Conservation (phyloP, 2,797 vertebrate genomes). For the Periophthalmus magnuspinnatus region DNA sequence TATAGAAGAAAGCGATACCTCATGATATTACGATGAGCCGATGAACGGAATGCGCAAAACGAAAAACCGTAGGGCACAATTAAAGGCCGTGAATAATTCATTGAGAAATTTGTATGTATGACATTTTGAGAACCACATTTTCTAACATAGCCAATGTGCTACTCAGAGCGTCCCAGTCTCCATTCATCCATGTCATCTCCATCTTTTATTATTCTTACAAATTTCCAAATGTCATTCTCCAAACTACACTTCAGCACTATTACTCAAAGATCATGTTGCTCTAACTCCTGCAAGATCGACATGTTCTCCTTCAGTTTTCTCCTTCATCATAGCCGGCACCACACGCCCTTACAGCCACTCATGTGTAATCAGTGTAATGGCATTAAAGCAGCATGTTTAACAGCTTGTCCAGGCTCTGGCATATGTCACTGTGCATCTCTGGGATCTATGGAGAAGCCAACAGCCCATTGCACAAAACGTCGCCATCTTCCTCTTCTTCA, state of each 20-base stretch:
- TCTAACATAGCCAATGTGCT: neutral
- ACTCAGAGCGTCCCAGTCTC: neutral
- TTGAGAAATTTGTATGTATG: neutral
- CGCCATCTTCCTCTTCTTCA: conserved; percentile 33
- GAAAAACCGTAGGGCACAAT: too few relatives aligned
- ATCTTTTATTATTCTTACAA: neutral
- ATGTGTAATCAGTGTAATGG: conserved; percentile 46
- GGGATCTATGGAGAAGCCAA: conserved; percentile 24
- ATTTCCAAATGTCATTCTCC: conserved; percentile 11
- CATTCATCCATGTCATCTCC: neutral
- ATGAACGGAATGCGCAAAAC: too few relatives aligned
- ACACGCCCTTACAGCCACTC: conserved; percentile 22
- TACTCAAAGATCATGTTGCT: conserved; percentile 8
- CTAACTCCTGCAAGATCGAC: conserved; percentile 16
- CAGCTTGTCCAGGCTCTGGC: conserved; percentile 33
- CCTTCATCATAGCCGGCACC: conserved; percentile 19
- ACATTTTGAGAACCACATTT: neutral
- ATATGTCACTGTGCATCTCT: conserved; percentile 34
- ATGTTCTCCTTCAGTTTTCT: conserved; percentile 20
- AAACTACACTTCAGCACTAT: conserved; percentile 13
- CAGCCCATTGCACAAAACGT: conserved; percentile 17
- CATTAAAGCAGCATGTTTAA: conserved; percentile 41
- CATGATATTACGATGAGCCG: too few relatives aligned
- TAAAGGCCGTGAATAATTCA: too few relatives aligned
- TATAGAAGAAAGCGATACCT: too few relatives aligned